A percentile compares a stretch with the other conserved stretches of the same genome.
These are phyloP conservation scores for Onthophagus sagittarius DNA, from an alignment of 2,888 invertebrate species.

Conservation along the genomic window DNA sequence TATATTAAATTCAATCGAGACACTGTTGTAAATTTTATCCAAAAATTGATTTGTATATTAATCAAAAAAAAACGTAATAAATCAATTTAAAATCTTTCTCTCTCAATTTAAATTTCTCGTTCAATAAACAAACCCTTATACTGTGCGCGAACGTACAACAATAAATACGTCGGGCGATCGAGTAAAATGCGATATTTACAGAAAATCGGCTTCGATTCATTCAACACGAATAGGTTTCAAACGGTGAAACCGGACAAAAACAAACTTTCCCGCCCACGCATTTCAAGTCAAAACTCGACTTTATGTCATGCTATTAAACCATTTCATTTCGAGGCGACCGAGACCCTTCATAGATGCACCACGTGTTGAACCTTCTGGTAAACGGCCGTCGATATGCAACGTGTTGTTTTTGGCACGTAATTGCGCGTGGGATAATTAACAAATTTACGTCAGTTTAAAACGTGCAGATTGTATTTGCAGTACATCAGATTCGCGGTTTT, in stretches of 20 bases:
- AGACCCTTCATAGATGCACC: not conserved
- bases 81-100: not conserved
- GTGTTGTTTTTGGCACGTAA: not conserved
- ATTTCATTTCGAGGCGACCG: not conserved
- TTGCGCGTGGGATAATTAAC: not conserved
- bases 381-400: not conserved
- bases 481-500: not conserved
- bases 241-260: not conserved
- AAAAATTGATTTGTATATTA: not conserved
- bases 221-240: not conserved
- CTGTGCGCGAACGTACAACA: not conserved
- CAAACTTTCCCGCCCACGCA: not conserved
- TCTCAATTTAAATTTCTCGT: not conserved
- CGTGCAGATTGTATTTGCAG: not conserved
- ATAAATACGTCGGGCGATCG: not conserved
- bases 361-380: not conserved
- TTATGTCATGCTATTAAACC: not conserved
- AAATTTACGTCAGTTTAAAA: not conserved
- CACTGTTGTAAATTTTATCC: no score
- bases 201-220: not conserved
- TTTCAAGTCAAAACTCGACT: not conserved
- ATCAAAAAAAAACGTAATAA: not conserved
- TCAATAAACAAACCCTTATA: not conserved
- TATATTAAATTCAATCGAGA: no score
- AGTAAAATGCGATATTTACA: not conserved